phyloP scores from a whole-genome alignment of 2,888 invertebrate genomes.

The Trichogramma dendrolimi region DNA sequence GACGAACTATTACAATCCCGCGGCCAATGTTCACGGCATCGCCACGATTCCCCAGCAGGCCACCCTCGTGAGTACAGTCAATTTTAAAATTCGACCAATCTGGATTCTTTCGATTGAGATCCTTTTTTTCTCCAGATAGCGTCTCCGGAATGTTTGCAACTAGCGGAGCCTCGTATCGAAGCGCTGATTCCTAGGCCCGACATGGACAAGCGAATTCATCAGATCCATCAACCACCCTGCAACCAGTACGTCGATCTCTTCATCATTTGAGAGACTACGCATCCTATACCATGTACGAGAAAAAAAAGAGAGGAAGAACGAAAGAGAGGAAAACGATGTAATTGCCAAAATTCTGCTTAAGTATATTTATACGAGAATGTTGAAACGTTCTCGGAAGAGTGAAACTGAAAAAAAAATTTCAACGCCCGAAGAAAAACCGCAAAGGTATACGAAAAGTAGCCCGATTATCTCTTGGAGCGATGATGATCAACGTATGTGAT shows the following conservation, averaged over 20 bases:
- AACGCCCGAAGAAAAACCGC: no score
- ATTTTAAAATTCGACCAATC: not conserved
- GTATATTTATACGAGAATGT: no score
- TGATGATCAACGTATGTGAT: slow-evolving; percentile 31
- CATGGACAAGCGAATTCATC: slow-evolving; percentile 44
- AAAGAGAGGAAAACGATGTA: no score
- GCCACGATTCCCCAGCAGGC: slow-evolving; percentile 45
- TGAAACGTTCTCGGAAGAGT: no score
- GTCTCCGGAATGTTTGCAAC: slow-evolving; percentile 44
- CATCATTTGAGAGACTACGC: slow-evolving; percentile 36
- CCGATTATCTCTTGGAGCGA: not conserved
- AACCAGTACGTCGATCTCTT: slow-evolving; percentile 44
- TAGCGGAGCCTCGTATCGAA: slow-evolving; percentile 41
- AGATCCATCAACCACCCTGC: slow-evolving; percentile 42
- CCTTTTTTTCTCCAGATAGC: slow-evolving; percentile 37
- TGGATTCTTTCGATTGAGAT: not conserved
- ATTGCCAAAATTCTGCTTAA: no score
- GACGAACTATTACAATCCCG: slow-evolving; percentile 75
- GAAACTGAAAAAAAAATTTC: no score
- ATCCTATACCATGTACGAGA: not conserved
- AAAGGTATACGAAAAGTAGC: not conserved
- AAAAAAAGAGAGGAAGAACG: no score
- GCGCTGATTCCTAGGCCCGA: slow-evolving; percentile 44
- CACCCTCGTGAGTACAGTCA: slow-evolving; percentile 34
- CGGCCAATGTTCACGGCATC: slow-evolving; percentile 53